phyloP scores from a whole-genome alignment of 2,113 vertebrate genomes.

The Forbesichthys papilliferus region DNA sequence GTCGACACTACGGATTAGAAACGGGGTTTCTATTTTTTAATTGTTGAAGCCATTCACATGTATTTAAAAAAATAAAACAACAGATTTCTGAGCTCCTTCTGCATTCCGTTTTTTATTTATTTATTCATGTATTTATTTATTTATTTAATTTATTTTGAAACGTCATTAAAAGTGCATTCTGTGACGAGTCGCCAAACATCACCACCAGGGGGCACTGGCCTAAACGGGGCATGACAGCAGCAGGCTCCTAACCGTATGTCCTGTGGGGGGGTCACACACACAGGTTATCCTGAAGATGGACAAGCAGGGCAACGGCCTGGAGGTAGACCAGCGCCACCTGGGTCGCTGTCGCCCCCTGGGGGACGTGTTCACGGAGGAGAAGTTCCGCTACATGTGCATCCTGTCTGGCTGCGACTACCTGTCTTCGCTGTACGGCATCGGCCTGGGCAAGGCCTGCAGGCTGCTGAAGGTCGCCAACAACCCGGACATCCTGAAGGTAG shows the following conservation, averaged over 20 bases:
- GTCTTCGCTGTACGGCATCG: slow-evolving; percentile 91
- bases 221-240: not conserved
- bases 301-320: slow-evolving; percentile 91
- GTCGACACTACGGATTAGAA: too few species aligned
- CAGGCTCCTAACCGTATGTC: not conserved
- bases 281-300: slow-evolving; percentile 98
- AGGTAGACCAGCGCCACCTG: slow-evolving; percentile 87
- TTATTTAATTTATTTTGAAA: too few species aligned
- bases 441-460: slow-evolving; percentile 94
- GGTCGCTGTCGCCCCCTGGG: slow-evolving; percentile 90
- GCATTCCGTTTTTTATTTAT: too few species aligned
- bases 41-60: too few species aligned
- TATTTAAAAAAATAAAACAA: too few species aligned
- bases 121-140: too few species aligned
- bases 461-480: slow-evolving; percentile 88
- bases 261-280: not conserved
- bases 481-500: slow-evolving; percentile 92
- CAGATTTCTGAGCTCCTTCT: too few species aligned
- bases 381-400: slow-evolving; percentile 98
- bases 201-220: too few species aligned
- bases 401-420: slow-evolving; percentile 99
- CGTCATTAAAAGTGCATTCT: too few species aligned
- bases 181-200: too few species aligned
- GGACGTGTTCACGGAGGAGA: slow-evolving; percentile 94
- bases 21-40: too few species aligned